Conservation (phyloP, 1,140 invertebrate species). For the Contarinia nasturtii region DNA sequence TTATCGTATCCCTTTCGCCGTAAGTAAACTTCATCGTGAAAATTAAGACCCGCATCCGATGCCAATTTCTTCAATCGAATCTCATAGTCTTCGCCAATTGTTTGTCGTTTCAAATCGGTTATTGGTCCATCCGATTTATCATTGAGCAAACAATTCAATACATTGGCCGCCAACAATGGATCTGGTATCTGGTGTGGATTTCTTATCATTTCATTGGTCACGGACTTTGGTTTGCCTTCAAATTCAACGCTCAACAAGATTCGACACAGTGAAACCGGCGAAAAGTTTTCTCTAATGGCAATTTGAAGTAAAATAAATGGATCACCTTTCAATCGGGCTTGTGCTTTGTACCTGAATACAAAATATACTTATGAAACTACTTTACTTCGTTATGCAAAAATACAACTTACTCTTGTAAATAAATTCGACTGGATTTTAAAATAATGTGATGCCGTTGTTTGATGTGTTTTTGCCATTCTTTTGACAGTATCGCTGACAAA, state of each 20-base stretch:
- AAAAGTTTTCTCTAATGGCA: constrained; percentile 30
- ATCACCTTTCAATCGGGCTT: constrained; percentile 22
- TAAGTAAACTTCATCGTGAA: constrained; percentile 64
- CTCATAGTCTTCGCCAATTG: constrained; percentile 61
- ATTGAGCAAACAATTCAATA: constrained; percentile 34
- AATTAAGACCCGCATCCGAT: constrained; percentile 37
- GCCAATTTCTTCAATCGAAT: constrained; percentile 39
- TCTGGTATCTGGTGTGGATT: constrained; percentile 46
- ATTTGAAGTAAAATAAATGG: constrained; percentile 32
- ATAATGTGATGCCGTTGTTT: not conserved
- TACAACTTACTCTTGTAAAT: not conserved
- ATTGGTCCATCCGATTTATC: constrained; percentile 54
- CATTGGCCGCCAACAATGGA: constrained; percentile 41
- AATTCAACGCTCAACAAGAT: constrained; percentile 40
- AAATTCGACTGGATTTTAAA: not conserved
- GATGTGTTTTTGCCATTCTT: not conserved
- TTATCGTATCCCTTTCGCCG: constrained; percentile 76
- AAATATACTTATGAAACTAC: not conserved
- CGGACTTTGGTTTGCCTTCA: constrained; percentile 13
- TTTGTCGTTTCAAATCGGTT: constrained; percentile 46
- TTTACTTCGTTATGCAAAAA: not conserved
- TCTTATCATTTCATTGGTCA: constrained; percentile 36
- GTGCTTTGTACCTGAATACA: constrained; percentile 12
- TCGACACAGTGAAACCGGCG: constrained; percentile 42
- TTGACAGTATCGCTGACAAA: not conserved